These are phyloP conservation scores for Chloropsis hardwickii DNA, from an alignment of 2,113 vertebrate species.

Conservation along the genomic window DNA sequence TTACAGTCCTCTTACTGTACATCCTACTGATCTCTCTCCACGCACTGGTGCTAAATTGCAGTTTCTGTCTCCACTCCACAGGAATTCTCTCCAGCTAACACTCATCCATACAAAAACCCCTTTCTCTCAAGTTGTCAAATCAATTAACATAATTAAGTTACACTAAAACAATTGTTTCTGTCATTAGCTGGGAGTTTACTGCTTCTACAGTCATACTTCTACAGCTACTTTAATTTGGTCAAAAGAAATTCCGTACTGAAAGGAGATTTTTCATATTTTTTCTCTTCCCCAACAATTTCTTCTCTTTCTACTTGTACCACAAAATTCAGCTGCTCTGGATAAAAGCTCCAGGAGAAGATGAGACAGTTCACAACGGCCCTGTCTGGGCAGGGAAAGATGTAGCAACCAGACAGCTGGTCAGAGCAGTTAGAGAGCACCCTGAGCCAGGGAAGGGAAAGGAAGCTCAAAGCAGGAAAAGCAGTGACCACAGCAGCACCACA, in stretches of 20 bases:
- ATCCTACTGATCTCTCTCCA: conserved; percentile 35
- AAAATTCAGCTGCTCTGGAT: neutral
- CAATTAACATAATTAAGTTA: conserved; percentile 54
- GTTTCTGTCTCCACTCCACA: conserved; percentile 29
- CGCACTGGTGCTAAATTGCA: neutral
- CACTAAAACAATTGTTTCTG: conserved; percentile 20
- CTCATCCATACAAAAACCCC: neutral
- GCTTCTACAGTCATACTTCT: neutral
- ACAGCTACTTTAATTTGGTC: neutral
- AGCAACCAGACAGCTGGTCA: neutral
- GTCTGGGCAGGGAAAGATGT: neutral
- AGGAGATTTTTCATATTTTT: neutral
- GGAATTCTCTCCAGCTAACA: conserved; percentile 46
- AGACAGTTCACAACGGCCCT: neutral
- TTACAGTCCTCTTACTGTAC: conserved; percentile 47
- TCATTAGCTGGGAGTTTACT: conserved; percentile 4
- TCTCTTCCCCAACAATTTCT: neutral
- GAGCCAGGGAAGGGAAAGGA: neutral
- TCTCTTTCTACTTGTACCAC: neutral
- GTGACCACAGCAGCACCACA: neutral
- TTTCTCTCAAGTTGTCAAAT: conserved; percentile 39
- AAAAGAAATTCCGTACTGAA: neutral
- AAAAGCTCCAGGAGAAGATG: neutral
- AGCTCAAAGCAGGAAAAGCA: neutral
- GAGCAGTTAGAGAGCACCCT: neutral